Percentiles rank a stretch among this genome's conserved stretches.
These are phyloP conservation scores for Elephantulus edwardii DNA, from an alignment of 2,113 vertebrate species.

Conservation along the genomic window DNA sequence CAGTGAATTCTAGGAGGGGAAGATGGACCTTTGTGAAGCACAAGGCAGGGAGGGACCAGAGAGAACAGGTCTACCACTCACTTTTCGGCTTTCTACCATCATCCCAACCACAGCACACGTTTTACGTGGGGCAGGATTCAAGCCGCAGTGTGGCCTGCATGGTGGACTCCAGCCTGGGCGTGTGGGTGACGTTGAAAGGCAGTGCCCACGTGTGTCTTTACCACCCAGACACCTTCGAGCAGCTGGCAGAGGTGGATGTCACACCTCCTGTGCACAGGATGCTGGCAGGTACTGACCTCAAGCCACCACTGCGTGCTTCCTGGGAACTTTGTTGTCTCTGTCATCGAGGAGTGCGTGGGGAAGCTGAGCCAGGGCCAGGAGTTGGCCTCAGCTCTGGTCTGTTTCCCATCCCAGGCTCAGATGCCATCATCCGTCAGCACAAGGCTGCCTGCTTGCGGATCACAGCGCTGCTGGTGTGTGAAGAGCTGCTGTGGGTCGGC, in stretches of 20 bases:
- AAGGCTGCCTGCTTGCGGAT: constrained; percentile 97
- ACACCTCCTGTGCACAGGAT: constrained; percentile 98
- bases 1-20: neutral
- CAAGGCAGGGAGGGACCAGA: neutral
- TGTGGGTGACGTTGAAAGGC: constrained; percentile 95
- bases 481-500: constrained; percentile 97
- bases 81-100: neutral
- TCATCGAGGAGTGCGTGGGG: neutral
- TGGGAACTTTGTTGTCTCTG: no score
- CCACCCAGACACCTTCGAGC: constrained; percentile 93
- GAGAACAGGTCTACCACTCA: neutral
- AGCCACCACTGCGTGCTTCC: neutral
- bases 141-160: constrained; percentile 95
- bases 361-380: neutral
- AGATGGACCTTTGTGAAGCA: neutral
- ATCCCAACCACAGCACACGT: constrained; percentile 85
- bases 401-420: constrained; percentile 86
- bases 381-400: neutral
- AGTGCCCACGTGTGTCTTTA: constrained; percentile 96
- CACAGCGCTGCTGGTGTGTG: constrained; percentile 94
- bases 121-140: constrained; percentile 92
- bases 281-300: constrained; percentile 89
- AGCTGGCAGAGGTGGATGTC: constrained; percentile 94
- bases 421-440: constrained; percentile 98
- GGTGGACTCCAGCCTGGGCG: constrained; percentile 91